Percentiles rank a stretch among this genome's conserved stretches.
Conservation (phyloP, 1,140 invertebrate species). For the Gyrodactylus salaris region DNA sequence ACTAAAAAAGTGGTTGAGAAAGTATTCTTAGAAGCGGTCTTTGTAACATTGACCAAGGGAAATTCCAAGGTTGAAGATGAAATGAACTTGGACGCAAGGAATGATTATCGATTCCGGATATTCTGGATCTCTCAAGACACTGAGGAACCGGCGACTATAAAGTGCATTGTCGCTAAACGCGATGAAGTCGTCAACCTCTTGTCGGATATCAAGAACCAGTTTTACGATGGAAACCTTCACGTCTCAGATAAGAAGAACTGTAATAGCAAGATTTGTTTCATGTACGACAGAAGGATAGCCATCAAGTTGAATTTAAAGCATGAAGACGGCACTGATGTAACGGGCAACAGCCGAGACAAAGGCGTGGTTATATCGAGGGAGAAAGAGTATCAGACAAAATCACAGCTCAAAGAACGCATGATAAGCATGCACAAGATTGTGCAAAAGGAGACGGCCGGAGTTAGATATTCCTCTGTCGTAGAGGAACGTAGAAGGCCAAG, state of each 20-base stretch:
- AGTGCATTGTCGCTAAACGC: background rate
- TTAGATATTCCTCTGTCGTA: background rate
- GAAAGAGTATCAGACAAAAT: background rate
- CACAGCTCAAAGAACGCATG: background rate
- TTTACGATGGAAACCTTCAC: background rate
- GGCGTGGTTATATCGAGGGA: background rate
- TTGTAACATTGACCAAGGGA: background rate
- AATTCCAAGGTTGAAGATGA: background rate
- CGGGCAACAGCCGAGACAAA: too few relatives aligned
- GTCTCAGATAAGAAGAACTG: too few relatives aligned
- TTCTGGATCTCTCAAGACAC: background rate
- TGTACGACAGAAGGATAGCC: background rate
- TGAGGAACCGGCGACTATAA: background rate
- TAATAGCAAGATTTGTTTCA: too few relatives aligned
- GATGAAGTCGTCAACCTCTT: background rate
- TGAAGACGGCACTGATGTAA: too few relatives aligned
- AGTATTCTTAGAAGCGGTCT: background rate
- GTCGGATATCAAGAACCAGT: background rate
- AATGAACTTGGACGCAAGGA: background rate
- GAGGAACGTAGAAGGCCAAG: background rate
- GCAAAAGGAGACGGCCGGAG: background rate
- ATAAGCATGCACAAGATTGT: background rate
- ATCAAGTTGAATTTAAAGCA: too few relatives aligned
- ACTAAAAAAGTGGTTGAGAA: background rate
- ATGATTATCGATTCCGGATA: background rate